These are phyloP conservation scores for Gymnosoma rotundatum DNA, from an alignment of 2,888 invertebrate species.

Conservation along the genomic window DNA sequence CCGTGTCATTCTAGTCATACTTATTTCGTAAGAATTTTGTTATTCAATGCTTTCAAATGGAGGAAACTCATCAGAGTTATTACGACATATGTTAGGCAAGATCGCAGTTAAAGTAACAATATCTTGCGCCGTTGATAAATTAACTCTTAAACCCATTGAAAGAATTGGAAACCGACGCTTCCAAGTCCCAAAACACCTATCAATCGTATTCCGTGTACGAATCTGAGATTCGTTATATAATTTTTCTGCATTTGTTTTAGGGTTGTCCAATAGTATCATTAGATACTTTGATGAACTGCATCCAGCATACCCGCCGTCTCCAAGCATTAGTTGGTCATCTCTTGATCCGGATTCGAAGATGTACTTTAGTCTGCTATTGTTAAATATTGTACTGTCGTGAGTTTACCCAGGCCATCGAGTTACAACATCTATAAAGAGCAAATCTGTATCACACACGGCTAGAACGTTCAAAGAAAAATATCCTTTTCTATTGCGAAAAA, in stretches of 20 bases:
- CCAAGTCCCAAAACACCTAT: constrained; percentile 41
- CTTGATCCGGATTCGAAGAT: constrained; percentile 10
- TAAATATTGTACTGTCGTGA: constrained; percentile 49
- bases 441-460: constrained; percentile 32
- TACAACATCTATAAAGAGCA: constrained; percentile 31
- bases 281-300: constrained; percentile 36
- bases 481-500: constrained; percentile 28
- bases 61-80: constrained; percentile 12
- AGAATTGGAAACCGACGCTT: constrained; percentile 36
- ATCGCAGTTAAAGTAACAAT: neutral
- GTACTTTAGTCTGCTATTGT: constrained; percentile 36
- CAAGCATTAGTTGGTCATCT: neutral
- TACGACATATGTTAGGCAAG: neutral
- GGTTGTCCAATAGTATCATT: neutral
- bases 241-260: constrained; percentile 23
- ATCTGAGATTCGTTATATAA: constrained; percentile 37
- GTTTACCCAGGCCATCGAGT: constrained; percentile 59
- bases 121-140: too few species aligned
- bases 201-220: constrained; percentile 30
- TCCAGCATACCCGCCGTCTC: constrained; percentile 14
- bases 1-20: constrained; percentile 7
- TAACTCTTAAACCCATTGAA: constrained; percentile 22
- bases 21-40: neutral
- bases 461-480: neutral
- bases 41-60: constrained; percentile 33